phyloP scores from a whole-genome alignment of 2,113 vertebrate genomes.

The Prinia subflava region DNA sequence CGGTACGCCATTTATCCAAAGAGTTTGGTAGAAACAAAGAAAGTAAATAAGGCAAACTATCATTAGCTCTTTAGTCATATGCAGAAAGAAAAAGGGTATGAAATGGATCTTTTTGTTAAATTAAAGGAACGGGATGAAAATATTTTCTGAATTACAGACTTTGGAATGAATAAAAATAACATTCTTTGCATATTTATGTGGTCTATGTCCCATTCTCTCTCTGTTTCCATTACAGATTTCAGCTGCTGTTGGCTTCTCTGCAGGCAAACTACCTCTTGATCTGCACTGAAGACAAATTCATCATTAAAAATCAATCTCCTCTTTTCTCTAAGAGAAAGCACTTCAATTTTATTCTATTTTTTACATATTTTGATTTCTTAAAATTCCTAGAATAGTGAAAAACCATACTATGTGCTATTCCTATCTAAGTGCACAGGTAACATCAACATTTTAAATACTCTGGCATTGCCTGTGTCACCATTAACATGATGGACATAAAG shows the following conservation, averaged over 20 bases:
- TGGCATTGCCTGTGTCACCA: not conserved
- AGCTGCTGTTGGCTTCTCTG: not conserved
- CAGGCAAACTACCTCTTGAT: not conserved
- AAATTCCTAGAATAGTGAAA: not conserved
- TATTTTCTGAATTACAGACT: not conserved
- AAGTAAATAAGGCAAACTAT: not conserved
- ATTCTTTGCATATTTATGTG: not conserved
- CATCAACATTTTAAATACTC: not conserved
- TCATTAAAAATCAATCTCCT: not conserved
- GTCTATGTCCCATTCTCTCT: not conserved
- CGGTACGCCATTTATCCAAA: not conserved
- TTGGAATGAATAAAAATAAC: slow-evolving; percentile 11
- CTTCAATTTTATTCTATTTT: not conserved
- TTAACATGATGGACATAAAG: not conserved
- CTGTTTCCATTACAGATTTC: not conserved
- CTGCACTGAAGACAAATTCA: not conserved
- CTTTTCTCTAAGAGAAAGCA: not conserved
- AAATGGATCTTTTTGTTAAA: not conserved
- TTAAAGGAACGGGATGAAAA: not conserved
- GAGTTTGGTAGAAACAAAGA: not conserved
- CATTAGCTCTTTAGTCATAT: not conserved
- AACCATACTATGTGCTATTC: not conserved
- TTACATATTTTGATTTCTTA: not conserved
- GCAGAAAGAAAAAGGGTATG: not conserved
- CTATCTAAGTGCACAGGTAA: not conserved